These are phyloP conservation scores for Sinohyriopsis cumingii DNA, from an alignment of 2,888 invertebrate species.

Conservation along the genomic window DNA sequence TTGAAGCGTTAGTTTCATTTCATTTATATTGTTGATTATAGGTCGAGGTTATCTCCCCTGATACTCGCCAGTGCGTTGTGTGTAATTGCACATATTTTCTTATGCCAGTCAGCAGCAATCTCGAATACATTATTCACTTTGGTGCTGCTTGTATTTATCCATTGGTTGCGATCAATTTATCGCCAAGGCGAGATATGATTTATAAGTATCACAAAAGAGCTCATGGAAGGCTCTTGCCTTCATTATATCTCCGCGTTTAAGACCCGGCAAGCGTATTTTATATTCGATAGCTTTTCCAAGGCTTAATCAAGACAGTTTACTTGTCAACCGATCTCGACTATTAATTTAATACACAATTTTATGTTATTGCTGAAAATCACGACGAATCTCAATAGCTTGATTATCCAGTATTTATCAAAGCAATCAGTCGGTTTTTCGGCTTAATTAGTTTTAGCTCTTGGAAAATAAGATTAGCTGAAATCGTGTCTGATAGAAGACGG, in stretches of 20 bases:
- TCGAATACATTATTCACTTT: too few relatives aligned
- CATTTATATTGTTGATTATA: slow-evolving; percentile 9
- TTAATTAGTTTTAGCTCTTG: slow-evolving; percentile 42
- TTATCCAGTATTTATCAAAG: slow-evolving; percentile 25
- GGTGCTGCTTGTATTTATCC: too few relatives aligned
- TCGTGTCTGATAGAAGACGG: slow-evolving; percentile 19
- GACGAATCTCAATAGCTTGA: slow-evolving; percentile 29
- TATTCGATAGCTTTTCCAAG: slow-evolving; percentile 20
- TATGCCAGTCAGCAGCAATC: slow-evolving; percentile 15
- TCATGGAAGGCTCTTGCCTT: slow-evolving; percentile 12
- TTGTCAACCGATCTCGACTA: slow-evolving; percentile 31
- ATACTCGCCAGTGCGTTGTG: slow-evolving; percentile 1
- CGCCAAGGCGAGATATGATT: too few relatives aligned
- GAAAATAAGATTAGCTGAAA: slow-evolving; percentile 39
- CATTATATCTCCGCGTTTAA: slow-evolving; percentile 35
- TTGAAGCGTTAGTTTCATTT: background rate
- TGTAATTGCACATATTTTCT: slow-evolving; percentile 27
- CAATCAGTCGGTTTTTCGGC: slow-evolving; percentile 43
- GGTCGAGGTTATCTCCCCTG: slow-evolving; percentile 8
- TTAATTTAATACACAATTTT: slow-evolving; percentile 36
- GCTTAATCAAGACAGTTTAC: slow-evolving; percentile 25
- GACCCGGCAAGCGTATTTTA: slow-evolving; percentile 26
- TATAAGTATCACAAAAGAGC: too few relatives aligned
- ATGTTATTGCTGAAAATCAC: slow-evolving; percentile 24
- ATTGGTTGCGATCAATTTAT: too few relatives aligned